Conservation (phyloP, 2,797 vertebrate genomes). For the Darevskia nairensis region DNA sequence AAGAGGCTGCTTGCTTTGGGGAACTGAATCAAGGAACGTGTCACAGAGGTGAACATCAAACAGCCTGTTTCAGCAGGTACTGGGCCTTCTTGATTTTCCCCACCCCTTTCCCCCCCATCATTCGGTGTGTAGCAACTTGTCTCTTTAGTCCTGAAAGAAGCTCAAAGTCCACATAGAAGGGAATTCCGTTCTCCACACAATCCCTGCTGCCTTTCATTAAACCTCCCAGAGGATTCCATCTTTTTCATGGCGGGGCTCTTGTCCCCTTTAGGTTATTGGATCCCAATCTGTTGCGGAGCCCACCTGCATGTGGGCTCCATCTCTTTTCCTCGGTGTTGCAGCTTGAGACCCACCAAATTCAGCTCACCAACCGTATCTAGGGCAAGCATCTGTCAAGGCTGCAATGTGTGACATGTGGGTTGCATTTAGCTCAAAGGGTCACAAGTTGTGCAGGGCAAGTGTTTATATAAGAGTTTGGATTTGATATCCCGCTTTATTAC, state of each 20-base stretch:
- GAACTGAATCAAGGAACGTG: conserved; percentile 18
- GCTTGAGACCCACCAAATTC: too few species aligned
- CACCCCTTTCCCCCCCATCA: neutral
- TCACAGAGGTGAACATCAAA: conserved; percentile 12
- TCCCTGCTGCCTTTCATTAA: neutral
- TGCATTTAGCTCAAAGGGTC: neutral
- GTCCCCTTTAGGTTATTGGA: neutral
- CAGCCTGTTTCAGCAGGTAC: conserved; percentile 59
- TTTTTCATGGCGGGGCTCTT: neutral
- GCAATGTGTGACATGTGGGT: too few species aligned
- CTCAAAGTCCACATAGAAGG: neutral
- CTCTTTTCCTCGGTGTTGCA: too few species aligned
- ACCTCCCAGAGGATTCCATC: too few species aligned
- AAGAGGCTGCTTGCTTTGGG: conserved; percentile 13
- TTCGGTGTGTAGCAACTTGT: conserved; percentile 7
- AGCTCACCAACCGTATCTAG: neutral
- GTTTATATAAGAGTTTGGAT: neutral
- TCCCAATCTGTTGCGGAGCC: neutral
- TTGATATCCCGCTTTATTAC: too few species aligned
- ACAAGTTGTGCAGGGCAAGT: too few species aligned
- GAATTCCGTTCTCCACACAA: neutral
- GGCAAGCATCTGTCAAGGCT: neutral
- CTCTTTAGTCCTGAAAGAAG: neutral
- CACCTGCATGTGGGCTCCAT: too few species aligned
- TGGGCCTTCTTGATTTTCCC: conserved; percentile 4